These are phyloP conservation scores for Plagiodera versicolora DNA, from an alignment of 2,888 invertebrate species.

Conservation along the genomic window DNA sequence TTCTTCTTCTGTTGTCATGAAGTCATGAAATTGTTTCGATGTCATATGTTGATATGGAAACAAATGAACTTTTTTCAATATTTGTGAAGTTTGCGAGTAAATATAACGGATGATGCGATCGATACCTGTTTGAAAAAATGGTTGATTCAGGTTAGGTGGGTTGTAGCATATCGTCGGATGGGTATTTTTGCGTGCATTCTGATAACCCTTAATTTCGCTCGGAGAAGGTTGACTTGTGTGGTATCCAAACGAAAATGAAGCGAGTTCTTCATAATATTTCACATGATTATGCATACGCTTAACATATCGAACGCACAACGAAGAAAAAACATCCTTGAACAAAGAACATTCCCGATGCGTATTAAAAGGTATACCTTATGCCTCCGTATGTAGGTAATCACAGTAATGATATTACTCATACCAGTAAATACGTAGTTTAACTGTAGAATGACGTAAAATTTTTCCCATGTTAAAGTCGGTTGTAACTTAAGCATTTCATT, in stretches of 20 bases:
- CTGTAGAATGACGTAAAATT: constrained; percentile 29
- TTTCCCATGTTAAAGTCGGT: constrained; percentile 32
- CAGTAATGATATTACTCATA: constrained; percentile 26
- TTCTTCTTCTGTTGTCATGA: no score
- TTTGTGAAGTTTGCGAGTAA: no score
- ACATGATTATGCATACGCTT: constrained; percentile 2
- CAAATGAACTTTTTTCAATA: no score
- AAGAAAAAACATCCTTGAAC: constrained; percentile 11
- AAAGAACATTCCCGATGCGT: constrained; percentile 12
- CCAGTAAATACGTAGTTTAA: constrained; percentile 25
- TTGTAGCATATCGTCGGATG: no score
- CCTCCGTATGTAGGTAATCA: constrained; percentile 25
- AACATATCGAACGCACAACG: constrained; percentile 1
- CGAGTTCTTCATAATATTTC: neutral
- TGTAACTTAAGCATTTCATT: constrained; percentile 38
- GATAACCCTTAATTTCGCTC: neutral
- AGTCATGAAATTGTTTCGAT: no score
- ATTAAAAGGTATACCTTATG: constrained; percentile 18
- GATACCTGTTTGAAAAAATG: no score
- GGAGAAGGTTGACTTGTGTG: neutral
- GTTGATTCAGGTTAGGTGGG: no score
- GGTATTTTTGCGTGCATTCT: neutral
- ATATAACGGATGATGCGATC: no score
- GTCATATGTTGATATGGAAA: no score
- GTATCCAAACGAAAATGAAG: neutral